Evolutionary conservation across 2,888 invertebrate genomes (phyloP), one percentile per base, ranked within the genome.

Genomic region (Colostygia pectinataria): DNA sequence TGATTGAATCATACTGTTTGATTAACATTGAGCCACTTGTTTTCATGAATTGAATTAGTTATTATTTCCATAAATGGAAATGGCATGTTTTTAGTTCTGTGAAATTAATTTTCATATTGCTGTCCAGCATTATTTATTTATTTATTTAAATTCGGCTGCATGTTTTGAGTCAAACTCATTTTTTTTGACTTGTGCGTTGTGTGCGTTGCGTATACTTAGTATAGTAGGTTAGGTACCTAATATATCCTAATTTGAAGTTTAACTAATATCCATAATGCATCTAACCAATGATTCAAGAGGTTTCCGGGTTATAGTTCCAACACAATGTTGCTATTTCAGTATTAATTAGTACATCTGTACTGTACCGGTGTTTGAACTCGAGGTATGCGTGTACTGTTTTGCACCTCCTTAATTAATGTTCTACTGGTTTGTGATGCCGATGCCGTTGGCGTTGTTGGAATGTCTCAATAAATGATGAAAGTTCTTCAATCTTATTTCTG

Each of bases 301-400:
- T 57, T 45, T 57, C 63, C 59, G 61, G 53, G 57, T 61, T 55
- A 50, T 51, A 53, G 42, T 58, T 55, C 40, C 48, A 49, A 61
- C 53, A 77, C 75, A 78, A 72, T 71, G 71, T 61, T 61, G 56
- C 69, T 74, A 74, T 80, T 80, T 73, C 72, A 69, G 68, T 65
- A 70, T 76, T 74, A 76, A 81, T 81, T 81, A 81, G 77, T 71
- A 59, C 64, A 65, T 61, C 66, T 68, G 66, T 62, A n/a, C 66
- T 68, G 66, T 71, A 62, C 66, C 68, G 70, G 70, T 61, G 62
- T 63, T 65, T 71, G 70, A 71, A 63, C 68, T 53, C 52, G 40
- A 62, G 73, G 70, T 64, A 75, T 71, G 70, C 64, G 56, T 43
- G 57, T 53, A 60, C 61, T 65, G 68, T 67, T 73, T 53, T 54